A percentile compares a stretch with the other conserved stretches of the same genome.
phyloP scores from a whole-genome alignment of 2,113 vertebrate species.

The Bolborhynchus lineola region DNA sequence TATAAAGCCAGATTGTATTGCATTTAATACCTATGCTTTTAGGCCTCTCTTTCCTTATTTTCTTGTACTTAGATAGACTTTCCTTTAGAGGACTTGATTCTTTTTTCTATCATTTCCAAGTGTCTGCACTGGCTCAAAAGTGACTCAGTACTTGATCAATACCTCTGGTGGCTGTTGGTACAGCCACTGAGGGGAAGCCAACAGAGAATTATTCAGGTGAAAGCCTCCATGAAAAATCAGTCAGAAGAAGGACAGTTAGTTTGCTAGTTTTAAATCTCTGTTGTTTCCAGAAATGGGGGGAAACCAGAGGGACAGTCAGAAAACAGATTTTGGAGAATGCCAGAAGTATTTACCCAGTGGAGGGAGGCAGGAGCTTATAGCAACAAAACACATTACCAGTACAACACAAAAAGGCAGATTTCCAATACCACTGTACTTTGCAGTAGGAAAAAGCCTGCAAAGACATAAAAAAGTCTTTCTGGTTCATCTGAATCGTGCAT shows the following conservation, averaged over 20 bases:
- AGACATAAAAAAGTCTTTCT: neutral
- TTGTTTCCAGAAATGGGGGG: neutral
- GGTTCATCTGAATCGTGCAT: neutral
- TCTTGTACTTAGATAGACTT: conserved; percentile 38
- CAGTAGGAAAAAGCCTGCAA: neutral
- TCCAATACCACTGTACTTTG: neutral
- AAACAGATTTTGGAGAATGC: neutral
- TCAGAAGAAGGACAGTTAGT: neutral
- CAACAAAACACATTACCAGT: neutral
- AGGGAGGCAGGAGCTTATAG: neutral
- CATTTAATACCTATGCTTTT: neutral
- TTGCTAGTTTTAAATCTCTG: neutral
- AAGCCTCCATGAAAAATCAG: neutral
- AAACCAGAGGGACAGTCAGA: neutral
- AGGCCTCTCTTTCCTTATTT: conserved; percentile 1
- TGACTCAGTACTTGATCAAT: conserved; percentile 45
- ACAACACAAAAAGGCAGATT: neutral
- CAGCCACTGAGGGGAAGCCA: neutral
- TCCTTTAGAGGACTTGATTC: neutral
- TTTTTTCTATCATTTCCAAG: neutral
- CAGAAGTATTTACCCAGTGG: neutral
- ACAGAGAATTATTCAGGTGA: conserved; percentile 13
- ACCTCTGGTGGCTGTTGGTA: conserved; percentile 15
- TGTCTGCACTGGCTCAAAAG: conserved; percentile 5
- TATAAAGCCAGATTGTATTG: neutral